phyloP scores from a whole-genome alignment of 2,113 vertebrate genomes.

The Hippocampus barbouri region DNA sequence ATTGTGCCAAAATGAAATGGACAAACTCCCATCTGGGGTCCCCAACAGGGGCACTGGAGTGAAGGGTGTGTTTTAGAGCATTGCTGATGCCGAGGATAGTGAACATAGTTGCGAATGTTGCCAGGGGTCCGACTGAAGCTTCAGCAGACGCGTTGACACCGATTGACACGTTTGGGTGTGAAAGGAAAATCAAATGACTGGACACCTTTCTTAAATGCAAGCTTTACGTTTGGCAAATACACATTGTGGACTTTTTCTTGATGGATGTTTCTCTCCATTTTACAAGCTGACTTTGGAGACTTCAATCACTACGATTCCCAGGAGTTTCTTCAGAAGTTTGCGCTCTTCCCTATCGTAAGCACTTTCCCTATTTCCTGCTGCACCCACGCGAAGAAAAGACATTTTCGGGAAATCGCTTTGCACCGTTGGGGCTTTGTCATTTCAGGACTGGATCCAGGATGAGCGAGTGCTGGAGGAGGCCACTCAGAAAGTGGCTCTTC shows the following conservation, averaged over 20 bases:
- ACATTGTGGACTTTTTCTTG: no score
- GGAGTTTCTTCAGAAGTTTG: conserved; percentile 95
- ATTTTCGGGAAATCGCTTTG: background rate
- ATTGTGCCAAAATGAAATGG: background rate
- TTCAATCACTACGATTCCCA: conserved; percentile 95
- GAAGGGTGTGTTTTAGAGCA: conserved; percentile 33
- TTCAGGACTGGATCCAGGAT: conserved; percentile 93
- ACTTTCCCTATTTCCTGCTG: background rate
- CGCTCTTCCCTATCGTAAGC: conserved; percentile 94
- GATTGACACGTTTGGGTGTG: conserved; percentile 40
- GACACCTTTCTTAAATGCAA: conserved; percentile 22
- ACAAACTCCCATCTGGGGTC: conserved; percentile 16
- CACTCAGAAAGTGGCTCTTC: conserved; percentile 91
- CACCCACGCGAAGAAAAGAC: background rate
- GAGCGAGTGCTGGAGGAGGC: conserved; percentile 92
- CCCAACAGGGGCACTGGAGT: conserved; percentile 4
- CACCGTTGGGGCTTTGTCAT: conserved; percentile 10
- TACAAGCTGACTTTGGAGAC: conserved; percentile 94
- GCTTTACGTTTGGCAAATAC: conserved; percentile 15
- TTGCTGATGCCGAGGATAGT: conserved; percentile 52
- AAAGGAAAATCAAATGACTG: conserved; percentile 39
- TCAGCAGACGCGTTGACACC: conserved; percentile 42
- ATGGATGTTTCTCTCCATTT: conserved; percentile 10
- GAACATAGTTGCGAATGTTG: conserved; percentile 49
- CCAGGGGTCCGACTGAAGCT: conserved; percentile 47